Base-by-base conservation (phyloP, 2,888 invertebrate species). In the Volucella zonaria region DNA sequence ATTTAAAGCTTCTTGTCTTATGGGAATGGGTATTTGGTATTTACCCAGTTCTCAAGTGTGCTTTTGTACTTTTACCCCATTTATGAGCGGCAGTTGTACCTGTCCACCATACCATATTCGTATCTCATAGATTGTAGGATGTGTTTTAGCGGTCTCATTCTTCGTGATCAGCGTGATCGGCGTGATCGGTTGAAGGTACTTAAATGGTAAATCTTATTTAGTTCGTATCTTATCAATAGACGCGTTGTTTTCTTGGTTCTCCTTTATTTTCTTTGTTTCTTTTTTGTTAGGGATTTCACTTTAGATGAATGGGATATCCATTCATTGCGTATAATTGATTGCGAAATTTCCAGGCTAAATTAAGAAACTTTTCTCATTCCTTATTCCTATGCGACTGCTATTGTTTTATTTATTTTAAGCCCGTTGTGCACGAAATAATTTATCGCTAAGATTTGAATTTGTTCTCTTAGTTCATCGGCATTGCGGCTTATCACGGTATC, bases 61-160 rank as follows among this genome's bases (percentile, higher is more conserved):
- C 47, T 52, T n/a, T 52, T 67, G 74, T 71, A 61, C 45, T 47
- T 67, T 59, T 61, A 42, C 23, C 31, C 52, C 52, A 62, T 40
- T 77, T 47, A n/a, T 52, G 42, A 38, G 23, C 23, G 38, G 23
- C n/a, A 43, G 38, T 58, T 52, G 52, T 43, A 23, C 47, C 40
- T 23, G 45, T 9, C 23, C 31, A 31, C 31, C 31, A 31, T 23
- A 23, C 2, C 49, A 74, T 54, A 23, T 58, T 42, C 47, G 38
- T 58, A 31, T 56, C 54, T 47, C 54, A 54, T 75, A 52, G 78
- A 82, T 79, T 74, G 74, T 38, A 58, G 52, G 78, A 75, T 77
- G 74, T 82, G 54, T 64, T 82, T 61, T n/a, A 77, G 62, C 67
- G 76, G 62, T 38, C 73, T 71, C 52, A 70, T 77, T 73, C 62